Evolutionary conservation across 1,140 invertebrate genomes (phyloP), one percentile per base, ranked within the genome.

Genomic region (Ostrea denselamellosa): DNA sequence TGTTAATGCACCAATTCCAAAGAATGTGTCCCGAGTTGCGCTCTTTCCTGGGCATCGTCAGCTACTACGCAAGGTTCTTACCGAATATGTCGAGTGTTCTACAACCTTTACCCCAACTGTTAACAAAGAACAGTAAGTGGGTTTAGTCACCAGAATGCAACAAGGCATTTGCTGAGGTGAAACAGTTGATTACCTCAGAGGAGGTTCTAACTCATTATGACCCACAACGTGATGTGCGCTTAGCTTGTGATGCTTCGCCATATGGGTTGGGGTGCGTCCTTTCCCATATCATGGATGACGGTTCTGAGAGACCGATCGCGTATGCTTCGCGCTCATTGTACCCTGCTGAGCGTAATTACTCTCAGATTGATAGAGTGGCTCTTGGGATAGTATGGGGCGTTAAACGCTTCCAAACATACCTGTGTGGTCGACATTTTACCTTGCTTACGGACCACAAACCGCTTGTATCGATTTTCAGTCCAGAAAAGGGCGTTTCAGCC

Each of bases 241-340:
- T 88, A 22, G 84, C 95, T 22, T 94, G 94, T 25, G 96, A 96
- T 93, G 95, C 95, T 34, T 95, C 93, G 68, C 89, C 92, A 2
- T 94, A 94, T 90, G 95, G 95, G 9, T 90, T 96, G 3, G 34
- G 34, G 34, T 44, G 34, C 1, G 34, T 44, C 34, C 5, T 44
- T 1, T 44, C 1, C 34, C 34, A 44, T 56, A 17, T 56, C 54
- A 56, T 56, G 54, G 54, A 56, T 56, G 54, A 56, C 54, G 54
- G 54, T 8, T 54, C 53, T 8, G 53, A 54, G 12, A 7, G 53
- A 54, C 53, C 53, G 53, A 56, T 56, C 2, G 54, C 54, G 0
- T 56, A 56, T 56, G 8, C 54, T 12, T 56, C 54, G 9, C 54
- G 54, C 9, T 8, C 54, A 56, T 56, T 56, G 54, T 56, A 1